Base-by-base conservation (phyloP, 1,140 invertebrate genomes). In the Nephotettix cincticeps region DNA sequence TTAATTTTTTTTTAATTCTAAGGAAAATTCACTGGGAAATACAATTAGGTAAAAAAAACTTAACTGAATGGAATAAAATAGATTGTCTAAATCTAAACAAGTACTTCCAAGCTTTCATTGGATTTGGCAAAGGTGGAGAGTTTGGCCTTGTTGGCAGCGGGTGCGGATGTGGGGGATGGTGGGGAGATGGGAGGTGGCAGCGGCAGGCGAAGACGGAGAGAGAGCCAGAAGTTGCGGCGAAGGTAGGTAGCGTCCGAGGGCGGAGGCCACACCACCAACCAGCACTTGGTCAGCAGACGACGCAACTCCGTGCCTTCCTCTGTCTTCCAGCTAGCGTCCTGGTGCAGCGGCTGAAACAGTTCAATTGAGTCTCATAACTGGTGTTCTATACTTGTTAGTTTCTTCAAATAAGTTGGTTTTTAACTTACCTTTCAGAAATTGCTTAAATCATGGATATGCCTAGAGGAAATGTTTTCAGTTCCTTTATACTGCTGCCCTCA, bases 81-180 rank as follows among this genome's bases (percentile, higher is more conserved):
- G n/a, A n/a, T n/a, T n/a, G n/a, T n/a, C n/a, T n/a, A n/a, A n/a
- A n/a, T n/a, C 19, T 61, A 61, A 25, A 61, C 56, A 14, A 61
- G 23, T 3, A 61, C 56, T n/a, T 61, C 56, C 23, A 61, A 27
- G 25, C 56, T 61, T 61, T 61, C 56, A 29, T 29, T 61, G 28
- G 56, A 61, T 27, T 61, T 61, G 23, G 56, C 56, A n/a, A 61
- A 29, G 13, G 56, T 61, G n/a, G 56, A 61, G 28, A 61, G 56
- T 28, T 61, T 61, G 23, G 56, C 56, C 25, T 61, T 61, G 27
- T 14, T 61, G 13, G 56, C 28, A 9, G 56, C 23, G n/a, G 27
- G 9, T 6, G n/a, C 25, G 9, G 56, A 9, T 4, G 23, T 27
- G 21, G 6, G 6, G 6, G 9, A 6, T 25, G 13, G 21, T 13